These are phyloP conservation scores for Megaleporinus macrocephalus DNA, from an alignment of 2,113 vertebrate species.

Conservation along the genomic window DNA sequence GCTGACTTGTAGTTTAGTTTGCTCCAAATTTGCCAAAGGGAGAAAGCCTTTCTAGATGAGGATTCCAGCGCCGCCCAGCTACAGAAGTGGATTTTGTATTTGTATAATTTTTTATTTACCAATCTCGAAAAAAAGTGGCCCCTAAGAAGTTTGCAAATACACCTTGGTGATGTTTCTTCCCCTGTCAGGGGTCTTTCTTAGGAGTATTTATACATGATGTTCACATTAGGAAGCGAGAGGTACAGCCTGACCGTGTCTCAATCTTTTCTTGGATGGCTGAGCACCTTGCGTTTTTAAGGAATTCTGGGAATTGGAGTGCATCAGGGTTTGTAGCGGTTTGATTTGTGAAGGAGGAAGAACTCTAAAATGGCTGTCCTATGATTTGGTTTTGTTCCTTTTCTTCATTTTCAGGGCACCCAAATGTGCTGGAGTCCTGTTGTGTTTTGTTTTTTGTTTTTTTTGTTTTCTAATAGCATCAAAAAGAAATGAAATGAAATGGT, in stretches of 20 bases:
- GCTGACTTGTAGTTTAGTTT: constrained; percentile 33
- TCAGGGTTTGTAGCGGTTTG: constrained; percentile 28
- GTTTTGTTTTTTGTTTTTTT: constrained; percentile 15
- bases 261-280: constrained; percentile 21
- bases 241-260: constrained; percentile 26
- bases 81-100: constrained; percentile 50
- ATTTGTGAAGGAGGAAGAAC: constrained; percentile 18
- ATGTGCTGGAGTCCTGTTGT: neutral
- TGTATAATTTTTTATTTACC: constrained; percentile 47
- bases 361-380: constrained; percentile 15
- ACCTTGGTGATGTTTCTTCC: constrained; percentile 28
- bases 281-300: constrained; percentile 13
- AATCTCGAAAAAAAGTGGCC: constrained; percentile 32
- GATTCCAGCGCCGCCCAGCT: constrained; percentile 36
- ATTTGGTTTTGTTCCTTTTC: neutral
- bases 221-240: constrained; percentile 13
- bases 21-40: constrained; percentile 51
- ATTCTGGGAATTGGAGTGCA: constrained; percentile 23
- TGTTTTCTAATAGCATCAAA: neutral
- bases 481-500: constrained; percentile 5
- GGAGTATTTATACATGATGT: constrained; percentile 50
- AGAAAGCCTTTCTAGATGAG: constrained; percentile 29
- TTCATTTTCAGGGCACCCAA: neutral
- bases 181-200: constrained; percentile 43
- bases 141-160: constrained; percentile 19